These are phyloP conservation scores for Aegotheles bennettii DNA, from an alignment of 2,113 vertebrate species.

Conservation along the genomic window DNA sequence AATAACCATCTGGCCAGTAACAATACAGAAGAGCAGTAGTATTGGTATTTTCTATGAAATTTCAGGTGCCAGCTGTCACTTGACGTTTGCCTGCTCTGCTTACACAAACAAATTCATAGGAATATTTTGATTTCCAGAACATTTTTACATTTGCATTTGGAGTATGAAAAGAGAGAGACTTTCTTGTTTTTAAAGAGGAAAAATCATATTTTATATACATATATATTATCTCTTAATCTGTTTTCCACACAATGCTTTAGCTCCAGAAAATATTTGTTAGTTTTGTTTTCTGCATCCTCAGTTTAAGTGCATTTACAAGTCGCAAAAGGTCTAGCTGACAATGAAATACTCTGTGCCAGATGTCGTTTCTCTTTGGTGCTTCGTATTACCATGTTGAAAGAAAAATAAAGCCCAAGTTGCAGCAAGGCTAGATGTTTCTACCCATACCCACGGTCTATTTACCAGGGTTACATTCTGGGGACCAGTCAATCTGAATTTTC, in stretches of 20 bases:
- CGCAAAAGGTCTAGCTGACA: background rate
- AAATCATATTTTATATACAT: too few relatives aligned
- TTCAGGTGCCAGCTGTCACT: constrained; percentile 24
- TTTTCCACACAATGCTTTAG: background rate
- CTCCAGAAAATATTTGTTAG: background rate
- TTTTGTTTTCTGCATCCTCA: background rate
- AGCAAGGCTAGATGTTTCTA: constrained; percentile 34
- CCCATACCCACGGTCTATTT: background rate
- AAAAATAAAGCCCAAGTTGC: background rate
- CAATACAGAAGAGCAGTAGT: background rate
- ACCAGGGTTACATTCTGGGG: background rate
- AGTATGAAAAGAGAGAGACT: background rate
- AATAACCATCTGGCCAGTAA: constrained; percentile 48
- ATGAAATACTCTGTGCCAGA: background rate
- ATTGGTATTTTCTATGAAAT: constrained; percentile 28
- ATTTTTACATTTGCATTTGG: background rate
- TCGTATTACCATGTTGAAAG: background rate
- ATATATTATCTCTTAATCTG: background rate
- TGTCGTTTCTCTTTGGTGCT: background rate
- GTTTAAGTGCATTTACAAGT: background rate
- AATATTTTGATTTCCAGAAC: background rate
- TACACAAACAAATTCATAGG: background rate
- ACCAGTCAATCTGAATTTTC: background rate
- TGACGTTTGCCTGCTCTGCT: background rate
- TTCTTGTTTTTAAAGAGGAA: background rate